phyloP scores from a whole-genome alignment of 2,113 vertebrate species.

The Grus americana region DNA sequence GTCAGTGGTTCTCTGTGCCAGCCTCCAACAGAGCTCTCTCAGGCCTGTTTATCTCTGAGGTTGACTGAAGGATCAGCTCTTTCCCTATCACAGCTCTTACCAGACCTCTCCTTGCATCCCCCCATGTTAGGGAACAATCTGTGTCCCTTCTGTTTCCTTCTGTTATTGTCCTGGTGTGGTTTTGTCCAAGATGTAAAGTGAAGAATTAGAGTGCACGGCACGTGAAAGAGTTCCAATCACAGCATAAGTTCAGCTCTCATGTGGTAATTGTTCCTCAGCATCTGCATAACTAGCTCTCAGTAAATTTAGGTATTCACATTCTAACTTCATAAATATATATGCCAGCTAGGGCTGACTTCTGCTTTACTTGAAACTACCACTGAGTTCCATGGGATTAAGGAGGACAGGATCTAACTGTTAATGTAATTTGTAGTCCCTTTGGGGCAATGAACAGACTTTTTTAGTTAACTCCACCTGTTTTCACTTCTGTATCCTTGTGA shows the following conservation, averaged over 20 bases:
- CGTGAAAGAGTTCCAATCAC: neutral
- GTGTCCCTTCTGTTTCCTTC: neutral
- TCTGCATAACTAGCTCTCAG: neutral
- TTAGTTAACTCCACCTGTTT: constrained; percentile 23
- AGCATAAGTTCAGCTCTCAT: neutral
- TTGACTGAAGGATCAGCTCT: neutral
- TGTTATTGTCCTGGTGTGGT: neutral
- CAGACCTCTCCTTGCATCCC: neutral
- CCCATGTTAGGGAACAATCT: rapidly evolving
- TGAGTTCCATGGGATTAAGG: neutral
- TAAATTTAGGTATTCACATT: neutral
- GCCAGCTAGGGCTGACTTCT: neutral
- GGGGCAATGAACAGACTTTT: neutral
- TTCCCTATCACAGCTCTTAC: neutral
- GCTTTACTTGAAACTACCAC: neutral
- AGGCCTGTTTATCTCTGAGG: neutral
- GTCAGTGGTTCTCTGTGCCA: neutral
- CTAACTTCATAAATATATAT: neutral
- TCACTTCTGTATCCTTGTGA: neutral
- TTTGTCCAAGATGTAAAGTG: neutral
- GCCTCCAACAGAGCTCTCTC: neutral
- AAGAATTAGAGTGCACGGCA: neutral
- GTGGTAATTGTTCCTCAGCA: neutral
- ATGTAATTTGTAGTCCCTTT: neutral
- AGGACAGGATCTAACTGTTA: neutral